Evolutionary conservation across 1,140 invertebrate species (phyloP), one percentile per base, ranked within the genome.

Genomic region (Bombus polaris): DNA sequence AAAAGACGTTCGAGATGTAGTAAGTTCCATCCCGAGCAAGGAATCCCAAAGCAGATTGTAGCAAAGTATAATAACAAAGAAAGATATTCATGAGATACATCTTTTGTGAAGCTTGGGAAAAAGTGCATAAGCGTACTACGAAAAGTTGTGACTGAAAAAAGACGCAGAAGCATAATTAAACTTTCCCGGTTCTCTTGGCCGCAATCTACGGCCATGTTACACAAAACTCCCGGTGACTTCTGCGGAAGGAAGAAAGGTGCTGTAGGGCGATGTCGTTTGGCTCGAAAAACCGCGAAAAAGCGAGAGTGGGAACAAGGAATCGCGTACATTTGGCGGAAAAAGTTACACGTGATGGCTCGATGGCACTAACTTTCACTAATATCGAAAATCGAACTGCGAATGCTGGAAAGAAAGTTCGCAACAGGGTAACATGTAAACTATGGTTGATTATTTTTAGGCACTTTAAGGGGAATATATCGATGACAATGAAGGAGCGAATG

Each of bases 161-260:
- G 15, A 66, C 65, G 62, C n/a, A 15, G 81, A 70, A 18, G 66
- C 35, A 22, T 37, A 70, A 89, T 89, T 89, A 89, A 89, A 89
- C 75, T 89, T 89, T 89, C 68, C 78, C 53, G 47, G 75, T 81
- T 83, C 62, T 15, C 76, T 53, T 83, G 32, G 47, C 18, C 47
- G 18, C 6, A 18, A 53, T 18, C 62, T 59, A 32, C 47, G 18
- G 39, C 32, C n/a, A 89, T 89, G 76, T 89, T 83, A 87, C 84
- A 87, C 82, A 81, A 83, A 89, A 89, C 71, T 83, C 62, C 59
- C 25, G 76, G 57, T 66, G 73, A 76, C 53, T 82, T 44, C 9
- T 32, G 70, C 70, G 82, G 59, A 87, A 77, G 62, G 44, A 57
- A 87, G 77, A 81, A 83, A 44, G 65, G 39, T 59, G 59, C 71